These are phyloP conservation scores for Porites lobata DNA, from an alignment of 92 coral and sea anemone genomes.

Conservation along the genomic window DNA sequence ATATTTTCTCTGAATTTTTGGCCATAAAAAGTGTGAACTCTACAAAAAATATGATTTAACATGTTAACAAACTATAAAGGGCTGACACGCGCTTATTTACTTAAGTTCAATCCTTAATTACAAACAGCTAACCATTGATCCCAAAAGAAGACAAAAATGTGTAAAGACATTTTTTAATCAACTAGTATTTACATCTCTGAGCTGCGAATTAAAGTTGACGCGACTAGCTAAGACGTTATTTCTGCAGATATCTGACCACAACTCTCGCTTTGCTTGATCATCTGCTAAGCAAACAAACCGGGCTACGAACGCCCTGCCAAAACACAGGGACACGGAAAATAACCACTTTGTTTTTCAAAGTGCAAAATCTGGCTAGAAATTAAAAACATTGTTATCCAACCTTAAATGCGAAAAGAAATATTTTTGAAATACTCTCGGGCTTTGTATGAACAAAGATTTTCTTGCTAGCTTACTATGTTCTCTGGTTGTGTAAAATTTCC, in stretches of 20 bases:
- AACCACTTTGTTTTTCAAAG: constrained; percentile 7
- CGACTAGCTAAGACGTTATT: constrained; percentile 46
- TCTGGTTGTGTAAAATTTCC: constrained; percentile 16
- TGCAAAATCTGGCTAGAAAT: constrained; percentile 1
- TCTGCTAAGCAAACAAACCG: constrained; percentile 27
- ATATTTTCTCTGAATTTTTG: neutral
- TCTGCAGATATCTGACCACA: constrained; percentile 37
- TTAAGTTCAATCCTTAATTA: constrained; percentile 9
- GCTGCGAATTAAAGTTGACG: constrained; percentile 40
- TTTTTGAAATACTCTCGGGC: neutral
- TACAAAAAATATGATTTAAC: neutral
- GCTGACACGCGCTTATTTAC: constrained; percentile 30
- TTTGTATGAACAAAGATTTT: neutral
- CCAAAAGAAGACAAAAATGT: neutral
- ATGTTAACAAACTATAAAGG: neutral
- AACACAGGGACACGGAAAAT: constrained; percentile 4
- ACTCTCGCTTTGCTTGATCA: constrained; percentile 9
- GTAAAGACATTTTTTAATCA: constrained; percentile 44
- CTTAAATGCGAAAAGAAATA: neutral
- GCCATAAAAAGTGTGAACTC: neutral
- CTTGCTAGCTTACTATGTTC: neutral
- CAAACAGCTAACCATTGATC: neutral
- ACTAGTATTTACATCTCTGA: constrained; percentile 4
- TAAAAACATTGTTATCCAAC: constrained; percentile 19
- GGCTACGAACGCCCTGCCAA: neutral